phyloP scores from a whole-genome alignment of 2,888 invertebrate genomes.

The Euplagia quadripunctaria region DNA sequence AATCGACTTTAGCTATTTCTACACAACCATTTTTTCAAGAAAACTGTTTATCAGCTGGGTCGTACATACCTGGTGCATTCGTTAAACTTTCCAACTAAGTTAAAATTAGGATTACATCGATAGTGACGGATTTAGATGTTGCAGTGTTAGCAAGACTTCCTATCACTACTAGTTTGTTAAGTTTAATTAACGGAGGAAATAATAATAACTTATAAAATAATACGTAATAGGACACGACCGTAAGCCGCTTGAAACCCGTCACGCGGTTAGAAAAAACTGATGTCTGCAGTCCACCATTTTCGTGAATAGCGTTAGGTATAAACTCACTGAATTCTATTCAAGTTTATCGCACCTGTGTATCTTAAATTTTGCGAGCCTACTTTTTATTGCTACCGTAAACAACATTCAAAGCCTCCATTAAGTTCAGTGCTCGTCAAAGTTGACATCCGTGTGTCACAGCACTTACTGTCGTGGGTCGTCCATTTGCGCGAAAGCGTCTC shows the following conservation, averaged over 20 bases:
- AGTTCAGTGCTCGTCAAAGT: slow-evolving; percentile 21
- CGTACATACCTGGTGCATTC: background rate
- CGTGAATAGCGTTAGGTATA: background rate
- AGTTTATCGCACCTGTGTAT: background rate
- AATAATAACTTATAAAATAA: no score
- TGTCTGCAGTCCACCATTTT: no score
- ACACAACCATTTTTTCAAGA: background rate
- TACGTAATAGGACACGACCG: no score
- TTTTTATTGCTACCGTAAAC: slow-evolving; percentile 1
- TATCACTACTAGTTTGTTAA: no score
- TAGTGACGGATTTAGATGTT: no score
- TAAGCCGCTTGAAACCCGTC: no score
- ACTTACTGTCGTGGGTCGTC: slow-evolving; percentile 42
- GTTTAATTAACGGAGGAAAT: no score
- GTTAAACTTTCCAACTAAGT: background rate
- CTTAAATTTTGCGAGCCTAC: background rate
- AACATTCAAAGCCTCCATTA: background rate
- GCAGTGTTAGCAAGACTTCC: no score
- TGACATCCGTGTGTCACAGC: slow-evolving; percentile 51
- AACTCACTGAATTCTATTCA: background rate
- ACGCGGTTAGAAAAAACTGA: no score
- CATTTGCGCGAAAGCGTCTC: slow-evolving; percentile 64
- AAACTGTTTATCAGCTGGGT: background rate
- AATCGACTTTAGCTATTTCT: background rate
- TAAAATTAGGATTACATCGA: background rate